Evolutionary conservation across 2,113 vertebrate genomes (phyloP).

Genomic region (Enhydra lutris): DNA sequence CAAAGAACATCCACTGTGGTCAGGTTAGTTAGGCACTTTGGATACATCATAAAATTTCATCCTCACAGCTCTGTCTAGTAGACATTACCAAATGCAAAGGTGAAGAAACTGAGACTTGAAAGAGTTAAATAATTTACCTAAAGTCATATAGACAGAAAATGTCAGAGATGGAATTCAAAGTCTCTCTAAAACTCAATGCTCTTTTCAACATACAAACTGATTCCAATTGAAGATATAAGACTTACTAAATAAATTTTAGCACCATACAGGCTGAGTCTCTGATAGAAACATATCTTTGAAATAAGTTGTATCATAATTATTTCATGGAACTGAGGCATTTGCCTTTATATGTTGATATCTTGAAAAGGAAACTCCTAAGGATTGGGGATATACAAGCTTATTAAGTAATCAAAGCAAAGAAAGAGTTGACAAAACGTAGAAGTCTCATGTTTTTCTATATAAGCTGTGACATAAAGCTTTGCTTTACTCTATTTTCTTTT

Average conservation of each 20-base stretch:
- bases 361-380: neutral
- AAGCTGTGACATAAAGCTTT: neutral
- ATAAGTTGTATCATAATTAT: neutral
- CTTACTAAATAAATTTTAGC: constrained; percentile 5
- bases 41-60: neutral
- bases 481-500: neutral
- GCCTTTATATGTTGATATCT: neutral
- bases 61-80: neutral
- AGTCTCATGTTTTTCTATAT: neutral
- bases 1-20: neutral
- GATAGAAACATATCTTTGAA: neutral
- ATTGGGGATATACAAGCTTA: neutral
- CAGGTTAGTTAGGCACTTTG: neutral
- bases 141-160: neutral
- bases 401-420: neutral
- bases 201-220: neutral
- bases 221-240: neutral
- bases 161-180: neutral
- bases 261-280: neutral
- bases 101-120: neutral
- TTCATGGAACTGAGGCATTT: neutral
- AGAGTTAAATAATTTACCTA: neutral
- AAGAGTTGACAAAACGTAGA: neutral
- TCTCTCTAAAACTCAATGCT: neutral
- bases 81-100: neutral